Conservation (phyloP, 2,888 invertebrate genomes). For the Dastarcus helophoroides region DNA sequence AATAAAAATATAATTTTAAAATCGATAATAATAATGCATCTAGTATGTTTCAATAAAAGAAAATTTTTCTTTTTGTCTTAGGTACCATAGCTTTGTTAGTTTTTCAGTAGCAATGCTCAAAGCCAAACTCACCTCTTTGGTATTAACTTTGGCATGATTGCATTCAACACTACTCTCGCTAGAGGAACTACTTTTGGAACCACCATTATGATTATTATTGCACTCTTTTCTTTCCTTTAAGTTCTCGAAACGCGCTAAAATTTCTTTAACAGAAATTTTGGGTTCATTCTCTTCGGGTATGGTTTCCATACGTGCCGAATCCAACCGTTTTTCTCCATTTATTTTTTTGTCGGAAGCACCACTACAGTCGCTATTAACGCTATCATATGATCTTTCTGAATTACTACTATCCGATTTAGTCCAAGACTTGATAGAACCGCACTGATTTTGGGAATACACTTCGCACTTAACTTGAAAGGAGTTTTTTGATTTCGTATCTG, state of each 20-base stretch:
- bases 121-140: no score
- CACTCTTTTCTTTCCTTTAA: constrained; percentile 24
- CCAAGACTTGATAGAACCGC: constrained; percentile 28
- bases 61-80: no score
- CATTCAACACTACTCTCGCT: no score
- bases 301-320: constrained; percentile 54
- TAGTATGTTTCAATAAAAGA: no score
- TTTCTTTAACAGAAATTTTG: constrained; percentile 76
- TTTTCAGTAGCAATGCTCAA: no score
- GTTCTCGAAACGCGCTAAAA: constrained; percentile 66
- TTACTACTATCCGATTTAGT: constrained; percentile 20
- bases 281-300: constrained; percentile 71
- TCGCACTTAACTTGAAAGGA: constrained; percentile 34
- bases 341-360: constrained; percentile 17
- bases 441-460: constrained; percentile 30
- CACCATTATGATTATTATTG: constrained; percentile 23
- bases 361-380: constrained; percentile 13
- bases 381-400: constrained; percentile 27
- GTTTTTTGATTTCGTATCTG: constrained; percentile 38
- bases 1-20: no score
- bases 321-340: constrained; percentile 15
- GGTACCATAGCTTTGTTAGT: no score
- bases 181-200: no score
- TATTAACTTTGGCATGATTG: no score
- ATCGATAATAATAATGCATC: no score